Base-by-base conservation (phyloP, 1,140 invertebrate species). In the Bombus superbus region DNA sequence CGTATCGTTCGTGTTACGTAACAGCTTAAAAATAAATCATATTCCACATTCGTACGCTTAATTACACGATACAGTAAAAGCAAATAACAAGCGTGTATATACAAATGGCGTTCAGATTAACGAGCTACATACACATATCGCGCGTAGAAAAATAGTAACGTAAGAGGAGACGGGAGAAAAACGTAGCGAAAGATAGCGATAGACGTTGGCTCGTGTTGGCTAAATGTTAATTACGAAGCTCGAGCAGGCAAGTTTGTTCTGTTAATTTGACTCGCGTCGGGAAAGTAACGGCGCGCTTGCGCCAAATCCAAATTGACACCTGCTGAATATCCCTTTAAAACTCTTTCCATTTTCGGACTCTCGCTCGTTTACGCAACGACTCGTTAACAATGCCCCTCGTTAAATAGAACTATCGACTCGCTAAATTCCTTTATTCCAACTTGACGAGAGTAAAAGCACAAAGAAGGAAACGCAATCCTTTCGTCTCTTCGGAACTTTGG, bases 151-250 rank as follows among this genome's bases (percentile, higher is more conserved):
- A 5, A 53, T 18, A 35, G 6, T 28, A 47, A 40, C 13, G 22
- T 35, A 38, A n/a, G 47, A 25, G 44, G 18, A 47, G 22, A 25
- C 28, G 38, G 42, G 9, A 71, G 53, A 25, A 62, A 40, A 80
- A 76, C 59, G n/a, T 47, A 69, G 42, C 47, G 28, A 32, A n/a
- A 47, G 9, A 68, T 47, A 53, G 44, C 72, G 42, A 68, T 32
- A 69, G 8, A 32, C 64, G 40, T 4, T 44, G 74, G 9, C 35
- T n/a, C 42, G 4, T 32, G 32, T 32, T 32, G 35, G 77, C 28
- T 47, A 8, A 69, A 62, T 80, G 83, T 84, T 84, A 84, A 79
- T 79, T 62, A 72, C 69, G 42, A 80, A 73, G 68, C 68, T 62
- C 25, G 1, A 62, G 66, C 53, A 22, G 25, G 35, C 38, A 68